Evolutionary conservation across 2,797 vertebrate species (phyloP), one percentile per base, ranked within the genome.

Genomic region (Chanos chanos): DNA sequence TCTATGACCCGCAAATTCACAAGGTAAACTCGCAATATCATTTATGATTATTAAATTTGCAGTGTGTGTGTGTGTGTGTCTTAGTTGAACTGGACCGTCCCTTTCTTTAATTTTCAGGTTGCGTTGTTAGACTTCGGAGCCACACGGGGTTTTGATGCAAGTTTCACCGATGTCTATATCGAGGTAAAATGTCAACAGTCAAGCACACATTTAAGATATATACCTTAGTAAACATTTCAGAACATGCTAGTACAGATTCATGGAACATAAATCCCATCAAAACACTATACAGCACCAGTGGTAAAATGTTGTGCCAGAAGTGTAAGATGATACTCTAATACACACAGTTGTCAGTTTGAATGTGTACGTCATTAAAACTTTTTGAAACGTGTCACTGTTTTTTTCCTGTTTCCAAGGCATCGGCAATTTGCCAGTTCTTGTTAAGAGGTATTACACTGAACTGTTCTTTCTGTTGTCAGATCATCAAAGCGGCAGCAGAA

Each of bases 91-190:
- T 2, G n/a, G n/a, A 12, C 24, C 15, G n/a, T 13, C 2, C 28
- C 5, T 9, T 3, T 7, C 16, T 28, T 21, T 3, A 4, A 7
- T 45, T 22, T 44, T 2, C 81, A 99, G 96, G 92, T 99, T 81
- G 93, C 96, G 1, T 86, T 99, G 65, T 79, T 99, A 81, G 96
- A 99, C 81, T 99, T 99, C 0, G 96, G 96, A 73, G 96, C 96
- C 19, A 97, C 94, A 0, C 89, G 96, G 77, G 93, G 92, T 31
- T 98, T 92, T 78, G 93, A 94, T 63, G 77, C 77, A 64, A 86
- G 89, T 55, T 99, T 99, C 79, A 99, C 96, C 0, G 94, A 99
- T 2, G 4, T 88, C 54, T 98, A 98, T 79, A 93, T 98, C 19
- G 94, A 99, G 89, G 96, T 98, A 58, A 19, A 56, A 5, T 12